Base-by-base conservation (phyloP, 1,140 invertebrate genomes). In the Zaprionus camerounensis region DNA sequence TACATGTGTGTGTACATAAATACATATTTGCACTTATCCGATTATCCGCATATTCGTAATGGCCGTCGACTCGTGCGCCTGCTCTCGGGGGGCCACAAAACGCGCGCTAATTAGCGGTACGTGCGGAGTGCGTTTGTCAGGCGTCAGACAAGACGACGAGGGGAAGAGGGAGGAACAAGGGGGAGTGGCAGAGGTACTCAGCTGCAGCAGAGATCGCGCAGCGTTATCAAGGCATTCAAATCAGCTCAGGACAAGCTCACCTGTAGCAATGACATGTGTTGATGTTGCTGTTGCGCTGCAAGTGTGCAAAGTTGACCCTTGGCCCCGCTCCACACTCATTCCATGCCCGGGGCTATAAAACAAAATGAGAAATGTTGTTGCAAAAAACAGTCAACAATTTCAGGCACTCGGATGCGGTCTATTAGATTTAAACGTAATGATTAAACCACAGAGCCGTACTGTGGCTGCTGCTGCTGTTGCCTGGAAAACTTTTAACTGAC, bases 351-450 rank as follows among this genome's bases (percentile, higher is more conserved):
- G 53, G 66, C 83, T 71, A 87, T 87, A 87, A 87, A 87, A 87
- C 83, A 87, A 81, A 84, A 83, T 88, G 84, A 87, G 76, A 87
- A 87, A 88, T 88, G 84, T 87, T 87, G 83, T 88, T 83, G 84
- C 73, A 83, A 77, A 81, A 74, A 69, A 55, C 41, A 67, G 28
- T 51, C 57, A 83, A 67, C 68, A 72, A 58, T 80, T 83, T 72
- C 76, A 70, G 76, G 46, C 28, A 75, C 71, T 59, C 22, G 51
- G 56, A 65, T 59, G 63, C 58, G 55, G 67, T 70, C 80, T 83
- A 87, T 83, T 77, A 78, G 83, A 86, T 86, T 86, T 87, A 88
- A 87, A 87, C 84, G 81, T 87, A 87, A 87, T 87, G 84, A 87
- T 87, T 87, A 88, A 87, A 75, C 78, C 77, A 46, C 74, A 71